These are phyloP conservation scores for Calliopsis andreniformis DNA, from an alignment of 1,140 invertebrate genomes.

Conservation along the genomic window DNA sequence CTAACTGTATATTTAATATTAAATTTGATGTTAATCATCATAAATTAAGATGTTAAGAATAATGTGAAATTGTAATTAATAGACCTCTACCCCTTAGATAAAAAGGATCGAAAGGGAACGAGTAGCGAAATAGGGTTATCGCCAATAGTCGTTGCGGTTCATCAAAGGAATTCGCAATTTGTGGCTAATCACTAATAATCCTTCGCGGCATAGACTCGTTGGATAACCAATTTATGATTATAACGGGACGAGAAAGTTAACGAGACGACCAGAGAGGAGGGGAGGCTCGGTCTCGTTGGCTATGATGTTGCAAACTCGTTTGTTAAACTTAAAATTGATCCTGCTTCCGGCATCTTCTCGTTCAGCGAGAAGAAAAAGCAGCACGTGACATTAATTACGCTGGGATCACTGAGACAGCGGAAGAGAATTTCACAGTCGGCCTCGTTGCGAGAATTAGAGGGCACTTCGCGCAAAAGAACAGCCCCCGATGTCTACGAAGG, in stretches of 20 bases:
- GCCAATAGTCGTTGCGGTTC: not conserved
- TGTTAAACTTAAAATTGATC: conserved; percentile 73
- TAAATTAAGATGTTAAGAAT: too few relatives aligned
- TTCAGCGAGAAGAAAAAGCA: conserved; percentile 40
- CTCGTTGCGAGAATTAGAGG: conserved; percentile 48
- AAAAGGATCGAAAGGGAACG: too few relatives aligned
- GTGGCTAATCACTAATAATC: conserved; percentile 54
- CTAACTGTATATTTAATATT: too few relatives aligned
- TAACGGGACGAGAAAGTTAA: conserved; percentile 59
- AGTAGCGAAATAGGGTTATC: too few relatives aligned
- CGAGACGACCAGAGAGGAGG: conserved; percentile 46
- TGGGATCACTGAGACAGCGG: conserved; percentile 44
- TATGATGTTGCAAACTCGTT: conserved; percentile 63
- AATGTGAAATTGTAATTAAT: too few relatives aligned
- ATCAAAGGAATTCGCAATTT: conserved; percentile 28
- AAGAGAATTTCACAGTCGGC: conserved; percentile 37
- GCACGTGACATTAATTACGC: conserved; percentile 64
- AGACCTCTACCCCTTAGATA: too few relatives aligned
- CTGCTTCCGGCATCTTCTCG: not conserved
- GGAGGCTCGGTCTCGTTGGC: conserved; percentile 34
- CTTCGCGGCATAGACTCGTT: conserved; percentile 16
- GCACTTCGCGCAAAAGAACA: conserved; percentile 35
- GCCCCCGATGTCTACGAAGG: not conserved
- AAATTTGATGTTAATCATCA: too few relatives aligned
- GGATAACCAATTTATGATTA: conserved; percentile 60